Percentiles rank a stretch among this genome's conserved stretches.
These are phyloP conservation scores for Guaruba guarouba DNA, from an alignment of 2,113 vertebrate species.

Conservation along the genomic window DNA sequence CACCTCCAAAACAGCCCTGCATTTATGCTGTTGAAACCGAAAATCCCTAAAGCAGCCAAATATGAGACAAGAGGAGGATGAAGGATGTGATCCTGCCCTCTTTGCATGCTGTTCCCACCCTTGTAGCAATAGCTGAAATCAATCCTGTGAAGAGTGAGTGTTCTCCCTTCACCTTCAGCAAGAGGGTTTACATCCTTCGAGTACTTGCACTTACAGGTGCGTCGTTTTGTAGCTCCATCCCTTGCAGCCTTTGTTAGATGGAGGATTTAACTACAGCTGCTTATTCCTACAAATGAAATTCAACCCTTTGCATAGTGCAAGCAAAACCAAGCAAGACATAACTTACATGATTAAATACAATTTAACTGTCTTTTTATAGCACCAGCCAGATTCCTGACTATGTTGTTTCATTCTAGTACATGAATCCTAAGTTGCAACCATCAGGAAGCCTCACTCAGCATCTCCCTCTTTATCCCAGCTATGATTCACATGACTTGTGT, in stretches of 20 bases:
- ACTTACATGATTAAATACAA: not conserved
- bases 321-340: not conserved
- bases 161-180: not conserved
- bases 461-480: not conserved
- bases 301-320: not conserved
- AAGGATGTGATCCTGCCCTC: not conserved
- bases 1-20: not conserved
- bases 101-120: rapidly evolving
- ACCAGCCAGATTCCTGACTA: not conserved
- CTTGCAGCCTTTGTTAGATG: not conserved
- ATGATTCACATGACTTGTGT: not conserved
- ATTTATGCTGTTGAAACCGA: not conserved
- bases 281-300: not conserved
- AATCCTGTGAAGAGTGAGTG: not conserved
- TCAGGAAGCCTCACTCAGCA: not conserved
- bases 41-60: not conserved
- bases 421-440: not conserved
- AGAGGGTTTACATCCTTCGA: not conserved
- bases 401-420: not conserved
- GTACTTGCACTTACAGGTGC: rapidly evolving
- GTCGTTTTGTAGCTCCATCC: not conserved
- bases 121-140: not conserved
- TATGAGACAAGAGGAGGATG: not conserved
- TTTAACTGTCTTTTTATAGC: not conserved
- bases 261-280: not conserved